Evolutionary conservation across 2,113 vertebrate species (phyloP).

Genomic region (Pelusios castaneus): DNA sequence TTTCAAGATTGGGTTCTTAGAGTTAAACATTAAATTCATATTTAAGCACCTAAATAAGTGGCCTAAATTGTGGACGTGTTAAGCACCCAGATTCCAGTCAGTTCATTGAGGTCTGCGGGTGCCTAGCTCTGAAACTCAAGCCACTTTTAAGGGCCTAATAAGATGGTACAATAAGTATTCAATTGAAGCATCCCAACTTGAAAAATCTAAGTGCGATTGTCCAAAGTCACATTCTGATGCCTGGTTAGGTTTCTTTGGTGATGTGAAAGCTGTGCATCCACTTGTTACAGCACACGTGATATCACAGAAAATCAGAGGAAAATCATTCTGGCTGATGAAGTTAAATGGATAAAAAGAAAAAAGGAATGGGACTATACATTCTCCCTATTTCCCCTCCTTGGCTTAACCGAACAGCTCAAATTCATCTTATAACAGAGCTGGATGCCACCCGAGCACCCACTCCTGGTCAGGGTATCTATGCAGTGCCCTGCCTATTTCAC

Average conservation of each 20-base stretch:
- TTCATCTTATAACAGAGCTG: background rate
- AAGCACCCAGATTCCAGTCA: background rate
- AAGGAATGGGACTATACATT: background rate
- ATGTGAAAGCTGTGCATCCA: background rate
- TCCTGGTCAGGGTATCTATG: background rate
- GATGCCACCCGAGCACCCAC: background rate
- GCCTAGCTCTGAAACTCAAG: background rate
- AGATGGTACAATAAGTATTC: fast-evolving
- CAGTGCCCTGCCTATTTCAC: background rate
- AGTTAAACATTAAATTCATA: background rate
- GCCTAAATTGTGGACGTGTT: background rate
- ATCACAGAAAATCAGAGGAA: background rate
- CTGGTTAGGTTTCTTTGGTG: background rate
- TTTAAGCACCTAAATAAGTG: background rate
- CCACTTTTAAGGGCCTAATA: background rate
- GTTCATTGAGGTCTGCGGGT: background rate
- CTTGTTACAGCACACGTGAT: background rate
- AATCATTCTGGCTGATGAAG: background rate
- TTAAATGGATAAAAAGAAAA: background rate
- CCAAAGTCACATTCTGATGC: background rate
- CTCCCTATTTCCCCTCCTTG: background rate
- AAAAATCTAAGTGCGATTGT: fast-evolving
- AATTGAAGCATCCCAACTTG: background rate
- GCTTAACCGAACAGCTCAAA: background rate
- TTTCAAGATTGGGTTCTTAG: background rate